Base-by-base conservation (phyloP, 2,888 invertebrate genomes). In the Oxytorus armatus region DNA sequence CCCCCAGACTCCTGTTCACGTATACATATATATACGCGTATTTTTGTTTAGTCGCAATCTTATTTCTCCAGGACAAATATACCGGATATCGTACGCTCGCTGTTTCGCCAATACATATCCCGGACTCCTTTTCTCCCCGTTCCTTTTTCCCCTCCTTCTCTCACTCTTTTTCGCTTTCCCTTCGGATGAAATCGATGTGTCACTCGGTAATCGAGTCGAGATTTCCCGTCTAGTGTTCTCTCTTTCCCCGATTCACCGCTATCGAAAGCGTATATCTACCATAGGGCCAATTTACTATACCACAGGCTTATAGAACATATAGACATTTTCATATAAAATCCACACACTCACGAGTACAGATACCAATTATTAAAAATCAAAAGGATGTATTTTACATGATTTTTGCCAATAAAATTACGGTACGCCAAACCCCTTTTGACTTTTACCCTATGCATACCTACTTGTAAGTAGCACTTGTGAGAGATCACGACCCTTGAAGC, bases 141-240 rank as follows among this genome's bases (percentile, higher is more conserved):
- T n/a, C n/a, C 21, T 59, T 59, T 23, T 23, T 8, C 25, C 36
- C n/a, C 39, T 51, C n/a, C 2, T n/a, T 42, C 42, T 25, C 66
- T 53, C 36, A 25, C 21, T 36, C 25, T 51, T 2, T 7, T n/a
- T 42, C 42, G 59, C 68, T 53, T 36, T 68, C 68, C 51, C 42
- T 18, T 11, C 39, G 23, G 42, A n/a, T 57, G 61, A 61, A 51
- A 78, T 78, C 72, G 66, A 78, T 73, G 72, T 73, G 77, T 78
- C 77, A 73, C 59, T 59, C 42, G 49, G 59, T 73, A 78, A 73
- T 73, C 77, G 73, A 76, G 76, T 76, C 42, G 76, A 68, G 66
- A 78, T 73, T 77, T 51, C 42, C 49, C 51, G 18, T 57, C 44
- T 69, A 55, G 72, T 66, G 53, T 66, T 59, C 49, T 44, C 51